Conservation (phyloP, 2,888 invertebrate species). For the Drosophila seclusa region DNA sequence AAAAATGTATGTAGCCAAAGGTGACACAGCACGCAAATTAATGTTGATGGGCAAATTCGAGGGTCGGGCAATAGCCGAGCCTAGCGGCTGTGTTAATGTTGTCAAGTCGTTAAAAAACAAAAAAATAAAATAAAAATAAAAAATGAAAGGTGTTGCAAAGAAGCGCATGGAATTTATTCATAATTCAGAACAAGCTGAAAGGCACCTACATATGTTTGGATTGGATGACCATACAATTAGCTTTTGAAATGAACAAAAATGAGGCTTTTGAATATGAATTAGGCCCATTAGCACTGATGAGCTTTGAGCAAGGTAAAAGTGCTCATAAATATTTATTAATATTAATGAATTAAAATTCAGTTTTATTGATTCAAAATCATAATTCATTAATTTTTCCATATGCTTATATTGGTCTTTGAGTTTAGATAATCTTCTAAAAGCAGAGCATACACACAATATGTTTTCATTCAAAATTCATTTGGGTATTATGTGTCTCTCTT, state of each 20-base stretch:
- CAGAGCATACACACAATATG: neutral
- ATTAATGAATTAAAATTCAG: neutral
- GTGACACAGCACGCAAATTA: slow-evolving; percentile 72
- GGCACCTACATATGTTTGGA: slow-evolving; percentile 12
- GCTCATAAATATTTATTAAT: neutral
- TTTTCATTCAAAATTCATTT: neutral
- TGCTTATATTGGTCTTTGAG: neutral
- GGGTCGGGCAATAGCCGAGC: slow-evolving; percentile 16
- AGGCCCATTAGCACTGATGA: slow-evolving; percentile 3
- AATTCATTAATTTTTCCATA: slow-evolving; percentile 7
- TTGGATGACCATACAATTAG: slow-evolving; percentile 60
- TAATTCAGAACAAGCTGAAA: slow-evolving; percentile 31
- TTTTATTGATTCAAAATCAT: neutral
- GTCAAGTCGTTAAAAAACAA: slow-evolving; percentile 61
- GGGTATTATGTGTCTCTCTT: neutral
- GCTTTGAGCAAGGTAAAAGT: neutral
- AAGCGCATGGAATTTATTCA: slow-evolving; percentile 57
- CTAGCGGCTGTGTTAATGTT: slow-evolving; percentile 75
- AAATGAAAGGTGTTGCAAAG: slow-evolving; percentile 65
- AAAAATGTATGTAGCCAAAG: slow-evolving; percentile 67
- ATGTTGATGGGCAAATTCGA: slow-evolving; percentile 36
- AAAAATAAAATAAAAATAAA: neutral
- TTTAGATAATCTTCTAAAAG: neutral
- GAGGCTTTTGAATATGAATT: slow-evolving; percentile 55
- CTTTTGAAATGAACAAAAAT: slow-evolving; percentile 43